These are phyloP conservation scores for Lissocephala sabroskyi DNA, from an alignment of 2,888 invertebrate species.

Conservation along the genomic window DNA sequence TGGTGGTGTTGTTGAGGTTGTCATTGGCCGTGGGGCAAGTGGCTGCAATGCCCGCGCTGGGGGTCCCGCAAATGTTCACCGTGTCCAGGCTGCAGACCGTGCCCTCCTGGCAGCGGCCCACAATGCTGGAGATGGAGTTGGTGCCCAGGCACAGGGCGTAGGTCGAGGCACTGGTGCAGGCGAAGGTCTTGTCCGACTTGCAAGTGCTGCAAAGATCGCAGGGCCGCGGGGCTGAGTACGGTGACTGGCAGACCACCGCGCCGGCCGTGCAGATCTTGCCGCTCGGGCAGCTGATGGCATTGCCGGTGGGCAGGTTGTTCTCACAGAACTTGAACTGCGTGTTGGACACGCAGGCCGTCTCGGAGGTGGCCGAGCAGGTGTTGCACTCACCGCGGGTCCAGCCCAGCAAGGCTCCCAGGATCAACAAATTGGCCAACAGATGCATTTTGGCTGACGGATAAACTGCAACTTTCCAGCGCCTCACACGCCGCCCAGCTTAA, in stretches of 20 bases:
- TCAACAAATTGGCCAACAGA: no score
- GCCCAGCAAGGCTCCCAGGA: background rate
- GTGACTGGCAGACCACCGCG: slow-evolving; percentile 19
- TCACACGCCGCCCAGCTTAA: background rate
- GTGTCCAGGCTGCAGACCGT: slow-evolving; percentile 36
- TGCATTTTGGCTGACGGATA: slow-evolving; percentile 18
- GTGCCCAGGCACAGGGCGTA: slow-evolving; percentile 49
- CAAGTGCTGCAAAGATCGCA: slow-evolving; percentile 47
- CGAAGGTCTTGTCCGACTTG: slow-evolving; percentile 33
- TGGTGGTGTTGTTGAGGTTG: background rate
- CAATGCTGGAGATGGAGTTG: slow-evolving; percentile 11
- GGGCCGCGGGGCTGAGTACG: slow-evolving; percentile 9
- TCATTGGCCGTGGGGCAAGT: slow-evolving; percentile 28
- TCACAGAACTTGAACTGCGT: slow-evolving; percentile 43
- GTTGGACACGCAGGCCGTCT: slow-evolving; percentile 24
- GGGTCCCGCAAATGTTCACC: slow-evolving; percentile 12
- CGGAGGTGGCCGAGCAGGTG: slow-evolving; percentile 14
- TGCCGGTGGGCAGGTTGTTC: slow-evolving; percentile 21
- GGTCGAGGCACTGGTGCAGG: slow-evolving; percentile 40
- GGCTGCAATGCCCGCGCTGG: slow-evolving; percentile 6
- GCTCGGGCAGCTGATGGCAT: slow-evolving; percentile 27
- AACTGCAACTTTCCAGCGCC: slow-evolving; percentile 17
- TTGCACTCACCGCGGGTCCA: slow-evolving; percentile 31
- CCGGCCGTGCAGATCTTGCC: slow-evolving; percentile 29
- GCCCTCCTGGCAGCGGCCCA: slow-evolving; percentile 29